Conservation (phyloP, 2,797 vertebrate species). For the Hypotaenidia okinawae region DNA sequence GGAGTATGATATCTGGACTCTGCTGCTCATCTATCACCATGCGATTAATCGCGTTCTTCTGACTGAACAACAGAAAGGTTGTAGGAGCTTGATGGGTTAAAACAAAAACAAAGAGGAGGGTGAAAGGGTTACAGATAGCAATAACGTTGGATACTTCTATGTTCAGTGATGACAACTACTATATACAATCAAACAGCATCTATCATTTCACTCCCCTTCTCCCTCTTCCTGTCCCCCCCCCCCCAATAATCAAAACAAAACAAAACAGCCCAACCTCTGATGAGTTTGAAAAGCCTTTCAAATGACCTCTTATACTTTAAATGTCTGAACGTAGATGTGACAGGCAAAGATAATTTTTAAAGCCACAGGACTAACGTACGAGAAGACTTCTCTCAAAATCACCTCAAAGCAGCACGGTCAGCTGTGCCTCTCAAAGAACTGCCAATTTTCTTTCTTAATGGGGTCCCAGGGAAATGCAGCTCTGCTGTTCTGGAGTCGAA, state of each 20-base stretch:
- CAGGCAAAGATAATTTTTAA: not conserved
- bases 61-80: conserved; percentile 96
- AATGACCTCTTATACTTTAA: not conserved
- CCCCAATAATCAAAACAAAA: not conserved
- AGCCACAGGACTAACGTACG: not conserved
- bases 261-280: not conserved
- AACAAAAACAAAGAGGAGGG: not conserved
- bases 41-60: conserved; percentile 94
- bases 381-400: not conserved
- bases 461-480: not conserved
- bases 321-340: not conserved
- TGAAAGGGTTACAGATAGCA: not conserved
- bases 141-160: not conserved
- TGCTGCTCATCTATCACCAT: conserved; percentile 99
- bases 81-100: conserved; percentile 84
- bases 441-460: not conserved
- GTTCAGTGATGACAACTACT: not conserved
- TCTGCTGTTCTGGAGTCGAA: not conserved
- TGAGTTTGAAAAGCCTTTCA: not conserved
- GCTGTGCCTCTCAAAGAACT: not conserved
- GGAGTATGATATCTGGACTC: conserved; percentile 97
- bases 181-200: not conserved
- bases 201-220: not conserved
- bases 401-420: not conserved
- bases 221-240: not conserved